Percentiles rank a stretch among this genome's conserved stretches.
phyloP scores from a whole-genome alignment of 1,140 invertebrate genomes.

The Neodiprion pinetum region DNA sequence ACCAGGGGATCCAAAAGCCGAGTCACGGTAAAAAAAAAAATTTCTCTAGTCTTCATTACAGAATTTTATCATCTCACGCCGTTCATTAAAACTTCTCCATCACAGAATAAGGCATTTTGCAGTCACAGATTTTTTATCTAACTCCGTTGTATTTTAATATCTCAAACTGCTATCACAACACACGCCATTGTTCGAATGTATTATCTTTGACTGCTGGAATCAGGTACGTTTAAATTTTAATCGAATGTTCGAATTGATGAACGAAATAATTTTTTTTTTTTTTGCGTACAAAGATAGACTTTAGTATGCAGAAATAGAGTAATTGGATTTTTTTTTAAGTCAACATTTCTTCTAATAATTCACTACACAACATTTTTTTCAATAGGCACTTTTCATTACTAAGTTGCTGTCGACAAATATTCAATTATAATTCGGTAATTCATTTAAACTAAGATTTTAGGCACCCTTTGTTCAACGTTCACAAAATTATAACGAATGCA shows the following conservation, averaged over 20 bases:
- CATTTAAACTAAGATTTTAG: background rate
- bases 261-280: slow-evolving; percentile 13
- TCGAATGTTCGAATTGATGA: background rate
- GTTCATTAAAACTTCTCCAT: background rate
- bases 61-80: background rate
- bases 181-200: background rate
- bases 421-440: too few relatives aligned
- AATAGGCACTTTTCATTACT: too few relatives aligned
- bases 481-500: slow-evolving; percentile 7
- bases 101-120: slow-evolving; percentile 5
- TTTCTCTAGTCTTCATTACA: background rate
- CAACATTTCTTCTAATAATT: background rate
- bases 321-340: slow-evolving; percentile 14
- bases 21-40: background rate
- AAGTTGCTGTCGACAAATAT: too few relatives aligned
- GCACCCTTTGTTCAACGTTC: background rate
- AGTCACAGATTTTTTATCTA: background rate
- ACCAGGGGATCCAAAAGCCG: background rate
- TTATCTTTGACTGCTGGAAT: too few relatives aligned
- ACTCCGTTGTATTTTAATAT: background rate
- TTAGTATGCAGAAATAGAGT: slow-evolving; percentile 18
- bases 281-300: slow-evolving; percentile 5
- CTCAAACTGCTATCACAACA: background rate
- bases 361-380: background rate
- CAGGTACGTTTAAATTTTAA: background rate